Conservation (phyloP, 2,113 vertebrate species). For the Malurus alboscapulatus region DNA sequence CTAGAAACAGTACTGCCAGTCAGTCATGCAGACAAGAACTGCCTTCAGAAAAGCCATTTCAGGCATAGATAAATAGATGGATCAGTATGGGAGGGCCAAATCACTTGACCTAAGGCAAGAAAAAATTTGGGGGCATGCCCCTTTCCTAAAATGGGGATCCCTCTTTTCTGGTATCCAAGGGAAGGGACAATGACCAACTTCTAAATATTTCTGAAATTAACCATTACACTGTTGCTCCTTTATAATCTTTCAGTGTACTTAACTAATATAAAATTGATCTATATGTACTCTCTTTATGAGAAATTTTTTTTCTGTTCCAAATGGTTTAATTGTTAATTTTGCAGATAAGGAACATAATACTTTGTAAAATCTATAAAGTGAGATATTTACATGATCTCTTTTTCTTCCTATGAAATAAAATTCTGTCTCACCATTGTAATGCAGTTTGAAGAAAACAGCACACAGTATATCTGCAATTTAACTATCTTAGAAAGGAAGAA, state of each 20-base stretch:
- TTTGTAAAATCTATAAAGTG: not conserved
- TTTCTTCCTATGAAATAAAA: not conserved
- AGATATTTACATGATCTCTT: not conserved
- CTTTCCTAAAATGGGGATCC: conserved; percentile 25
- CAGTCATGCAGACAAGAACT: conserved; percentile 56
- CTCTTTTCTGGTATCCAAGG: conserved; percentile 24
- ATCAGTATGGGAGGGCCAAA: conserved; percentile 64
- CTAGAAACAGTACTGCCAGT: conserved; percentile 43
- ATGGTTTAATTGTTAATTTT: not conserved
- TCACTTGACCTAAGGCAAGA: conserved; percentile 60
- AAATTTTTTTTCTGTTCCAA: not conserved
- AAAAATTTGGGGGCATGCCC: conserved; percentile 39
- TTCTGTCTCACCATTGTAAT: not conserved
- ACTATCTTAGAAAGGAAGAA: not conserved
- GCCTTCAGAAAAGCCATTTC: conserved; percentile 56
- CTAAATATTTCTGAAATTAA: conserved; percentile 48
- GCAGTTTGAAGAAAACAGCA: not conserved
- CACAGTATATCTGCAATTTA: not conserved
- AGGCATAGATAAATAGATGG: conserved; percentile 55
- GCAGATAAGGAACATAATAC: not conserved
- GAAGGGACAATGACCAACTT: conserved; percentile 3
- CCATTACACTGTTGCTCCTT: not conserved
- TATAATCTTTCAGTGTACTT: not conserved
- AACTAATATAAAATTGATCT: not conserved
- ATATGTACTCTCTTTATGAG: not conserved